Conservation (phyloP, 2,797 vertebrate species). For the Sebastes glaucus region DNA sequence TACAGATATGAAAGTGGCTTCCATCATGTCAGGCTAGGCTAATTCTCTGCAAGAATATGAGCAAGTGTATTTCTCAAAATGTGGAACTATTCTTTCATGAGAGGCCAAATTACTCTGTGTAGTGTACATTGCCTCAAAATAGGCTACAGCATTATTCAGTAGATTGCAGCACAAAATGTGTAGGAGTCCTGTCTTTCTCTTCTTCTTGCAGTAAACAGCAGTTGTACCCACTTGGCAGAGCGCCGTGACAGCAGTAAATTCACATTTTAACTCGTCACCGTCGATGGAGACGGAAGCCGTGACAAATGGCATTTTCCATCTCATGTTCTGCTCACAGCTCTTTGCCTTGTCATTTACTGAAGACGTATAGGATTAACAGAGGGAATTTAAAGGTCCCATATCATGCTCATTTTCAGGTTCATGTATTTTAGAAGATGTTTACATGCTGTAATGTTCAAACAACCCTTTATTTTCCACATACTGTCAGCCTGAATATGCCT, state of each 20-base stretch:
- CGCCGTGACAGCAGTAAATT: constrained; percentile 37
- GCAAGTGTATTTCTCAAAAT: neutral
- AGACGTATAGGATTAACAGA: constrained; percentile 20
- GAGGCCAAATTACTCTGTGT: neutral
- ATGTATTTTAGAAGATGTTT: no score
- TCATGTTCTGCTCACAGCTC: constrained; percentile 24
- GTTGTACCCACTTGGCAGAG: constrained; percentile 19
- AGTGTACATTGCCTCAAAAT: neutral
- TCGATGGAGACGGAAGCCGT: constrained; percentile 19
- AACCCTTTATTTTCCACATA: no score
- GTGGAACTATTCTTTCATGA: neutral
- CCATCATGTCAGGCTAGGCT: no score
- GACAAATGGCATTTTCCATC: constrained; percentile 49
- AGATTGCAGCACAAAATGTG: neutral
- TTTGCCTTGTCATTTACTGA: constrained; percentile 7
- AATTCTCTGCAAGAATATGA: neutral
- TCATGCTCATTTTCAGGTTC: no score
- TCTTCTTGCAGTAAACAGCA: neutral
- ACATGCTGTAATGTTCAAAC: no score
- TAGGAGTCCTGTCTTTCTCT: neutral
- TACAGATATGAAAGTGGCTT: no score
- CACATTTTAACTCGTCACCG: constrained; percentile 21
- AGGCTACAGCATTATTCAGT: neutral
- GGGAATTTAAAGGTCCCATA: neutral
- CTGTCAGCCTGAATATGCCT: no score